Evolutionary conservation across 2,888 invertebrate genomes (phyloP), one percentile per base, ranked within the genome.

Genomic region (Drosophila fungiperda): DNA sequence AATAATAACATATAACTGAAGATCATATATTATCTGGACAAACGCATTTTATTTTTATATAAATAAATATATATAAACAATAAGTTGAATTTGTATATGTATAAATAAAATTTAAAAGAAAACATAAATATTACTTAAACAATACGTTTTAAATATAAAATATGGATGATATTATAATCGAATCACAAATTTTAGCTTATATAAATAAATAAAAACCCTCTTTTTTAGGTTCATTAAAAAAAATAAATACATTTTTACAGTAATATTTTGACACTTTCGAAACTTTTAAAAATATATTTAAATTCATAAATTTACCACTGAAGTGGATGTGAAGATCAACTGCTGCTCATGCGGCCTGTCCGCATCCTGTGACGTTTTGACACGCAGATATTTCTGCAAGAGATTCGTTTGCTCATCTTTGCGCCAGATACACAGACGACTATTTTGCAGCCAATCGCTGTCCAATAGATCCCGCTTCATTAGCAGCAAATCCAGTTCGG

Each of bases 361-460:
- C 36, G 61, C 69, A 52, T 80, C 78, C 53, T 55, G 63, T 5
- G 72, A 53, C 0, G 79, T 91, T 72, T 92, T 93, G 0, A 93
- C 91, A 20, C 93, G 87, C 50, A 93, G 89, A 72, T 93, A 93
- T 69, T 93, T 93, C 40, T 93, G 93, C 74, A 93, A 78, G 17
- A 93, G 83, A 77, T 91, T 93, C 29, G 85, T 82, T 17, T 92
- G 89, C 17, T 92, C 92, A 68, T 93, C 93, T 53, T 92, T 93
- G 20, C 92, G 92, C 93, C 93, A 93, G 62, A 93, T 87, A 40
- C 93, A 93, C 32, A 93, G 75, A 2, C 93, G 92, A 68, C 86
- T 83, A 67, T 92, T 93, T 23, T 83, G 86, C 48, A 85, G 61
- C 76, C 92, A 91, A 72, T 93, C 92, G 55, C 83, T 79, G 7